Conservation (phyloP, 2,797 vertebrate species). For the Xenentodon cancila region DNA sequence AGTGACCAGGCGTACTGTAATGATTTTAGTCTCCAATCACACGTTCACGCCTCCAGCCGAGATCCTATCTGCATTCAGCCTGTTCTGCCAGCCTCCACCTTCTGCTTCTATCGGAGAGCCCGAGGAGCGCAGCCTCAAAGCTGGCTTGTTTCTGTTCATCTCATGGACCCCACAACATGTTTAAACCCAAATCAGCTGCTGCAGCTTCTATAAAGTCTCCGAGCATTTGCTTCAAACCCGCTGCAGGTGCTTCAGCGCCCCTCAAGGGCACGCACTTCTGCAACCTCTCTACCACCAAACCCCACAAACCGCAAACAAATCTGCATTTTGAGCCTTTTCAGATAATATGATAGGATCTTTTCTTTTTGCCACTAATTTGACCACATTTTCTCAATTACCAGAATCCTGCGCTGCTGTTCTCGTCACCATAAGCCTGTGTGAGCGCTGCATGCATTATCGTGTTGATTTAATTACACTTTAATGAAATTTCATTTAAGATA, state of each 20-base stretch:
- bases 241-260: conserved; percentile 34
- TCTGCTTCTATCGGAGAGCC: conserved; percentile 38
- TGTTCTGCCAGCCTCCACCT: conserved; percentile 64
- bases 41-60: conserved; percentile 73
- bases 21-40: conserved; percentile 85
- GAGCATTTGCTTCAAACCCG: conserved; percentile 10
- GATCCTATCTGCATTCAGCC: conserved; percentile 79
- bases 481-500: conserved; percentile 33
- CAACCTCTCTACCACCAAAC: conserved; percentile 9
- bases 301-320: conserved; percentile 23
- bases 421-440: conserved; percentile 24
- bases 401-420: conserved; percentile 19
- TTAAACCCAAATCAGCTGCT: conserved; percentile 17
- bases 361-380: conserved; percentile 2
- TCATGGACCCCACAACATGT: conserved; percentile 18
- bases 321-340: conserved; percentile 27
- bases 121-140: conserved; percentile 28
- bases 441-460: conserved; percentile 31
- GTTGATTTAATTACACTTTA: conserved; percentile 44
- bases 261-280: conserved; percentile 12
- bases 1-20: conserved; percentile 80
- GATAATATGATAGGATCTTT: conserved; percentile 6
- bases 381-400: conserved; percentile 6
- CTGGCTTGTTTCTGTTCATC: conserved; percentile 30
- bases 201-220: conserved; percentile 22